Evolutionary conservation across 2,888 invertebrate species (phyloP), one percentile per base, ranked within the genome.

Genomic region (Cantharis nigra): DNA sequence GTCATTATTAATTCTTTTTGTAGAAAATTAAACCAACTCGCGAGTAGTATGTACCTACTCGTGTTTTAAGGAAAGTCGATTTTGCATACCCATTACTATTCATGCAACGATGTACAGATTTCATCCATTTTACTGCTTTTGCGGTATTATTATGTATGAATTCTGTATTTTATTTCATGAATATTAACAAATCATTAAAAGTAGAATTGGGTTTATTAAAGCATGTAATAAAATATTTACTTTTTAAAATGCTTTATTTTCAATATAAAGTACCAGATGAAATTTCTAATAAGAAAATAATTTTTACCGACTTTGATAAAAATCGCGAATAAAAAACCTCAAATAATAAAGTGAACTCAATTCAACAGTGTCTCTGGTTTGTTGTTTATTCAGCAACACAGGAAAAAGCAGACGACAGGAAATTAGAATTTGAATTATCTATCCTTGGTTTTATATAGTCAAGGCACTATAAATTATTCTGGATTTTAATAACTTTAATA

Each of bases 371-470:
- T 74, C 71, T 77, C 49, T 70, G 16, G 67, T 16, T 62, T 26
- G 62, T 70, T 77, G 74, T 77, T 77, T 62, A 77, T 77, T 74
- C 49, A 75, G 69, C 65, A 63, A 28, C 65, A 77, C 70, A 71
- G 74, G 71, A 74, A 71, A 74, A 69, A 74, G 71, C 67, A 76
- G 72, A 62, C 63, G 70, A 70, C 71, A 77, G 77, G 77, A 77
- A 77, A 77, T 77, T 77, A 72, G 75, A 78, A 75, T 64, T 71
- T 72, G 65, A 77, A 77, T 70, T 49, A 49, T 49, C 49, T 49
- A 49, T 49, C n/a, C 49, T 49, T 49, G n/a, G 49, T n/a, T 49
- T 49, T 33, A 33, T 33, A 33, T n/a, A 49, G n/a, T n/a, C 9
- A n/a, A 49, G n/a, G 49, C 49, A 49, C n/a, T 49, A 49, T 49